These are phyloP conservation scores for Nipponia nippon DNA, from an alignment of 2,113 vertebrate genomes.

Conservation along the genomic window DNA sequence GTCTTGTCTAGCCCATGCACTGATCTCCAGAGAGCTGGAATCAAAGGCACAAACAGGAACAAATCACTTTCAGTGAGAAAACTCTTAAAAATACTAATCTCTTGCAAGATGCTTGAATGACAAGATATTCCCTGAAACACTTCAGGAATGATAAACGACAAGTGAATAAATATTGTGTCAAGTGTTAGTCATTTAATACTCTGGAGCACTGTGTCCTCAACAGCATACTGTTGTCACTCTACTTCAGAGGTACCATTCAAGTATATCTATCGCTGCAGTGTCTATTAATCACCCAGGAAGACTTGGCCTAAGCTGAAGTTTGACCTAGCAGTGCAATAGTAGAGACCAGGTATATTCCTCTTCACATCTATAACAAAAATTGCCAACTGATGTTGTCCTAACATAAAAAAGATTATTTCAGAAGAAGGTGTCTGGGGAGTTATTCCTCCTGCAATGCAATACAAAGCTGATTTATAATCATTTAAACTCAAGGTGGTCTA, in stretches of 20 bases:
- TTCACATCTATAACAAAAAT: not conserved
- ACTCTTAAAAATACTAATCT: not conserved
- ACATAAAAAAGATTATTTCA: not conserved
- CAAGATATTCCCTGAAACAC: not conserved
- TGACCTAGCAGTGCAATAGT: not conserved
- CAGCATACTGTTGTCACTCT: not conserved
- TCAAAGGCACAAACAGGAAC: not conserved
- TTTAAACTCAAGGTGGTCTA: not conserved
- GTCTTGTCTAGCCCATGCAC: not conserved
- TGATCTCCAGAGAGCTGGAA: not conserved
- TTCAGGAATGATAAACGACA: not conserved
- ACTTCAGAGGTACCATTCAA: not conserved
- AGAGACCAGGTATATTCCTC: not conserved
- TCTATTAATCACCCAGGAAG: not conserved
- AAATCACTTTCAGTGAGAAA: not conserved
- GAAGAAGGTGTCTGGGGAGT: not conserved
- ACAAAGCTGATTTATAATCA: not conserved
- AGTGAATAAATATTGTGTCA: conserved; percentile 30
- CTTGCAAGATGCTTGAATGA: not conserved
- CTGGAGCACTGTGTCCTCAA: not conserved
- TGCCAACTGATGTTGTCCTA: not conserved
- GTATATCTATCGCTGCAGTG: not conserved
- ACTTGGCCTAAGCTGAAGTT: not conserved
- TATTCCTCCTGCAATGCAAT: not conserved
- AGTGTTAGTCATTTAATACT: not conserved